phyloP scores from a whole-genome alignment of 2,797 vertebrate species.

The Cichlasoma orientale region DNA sequence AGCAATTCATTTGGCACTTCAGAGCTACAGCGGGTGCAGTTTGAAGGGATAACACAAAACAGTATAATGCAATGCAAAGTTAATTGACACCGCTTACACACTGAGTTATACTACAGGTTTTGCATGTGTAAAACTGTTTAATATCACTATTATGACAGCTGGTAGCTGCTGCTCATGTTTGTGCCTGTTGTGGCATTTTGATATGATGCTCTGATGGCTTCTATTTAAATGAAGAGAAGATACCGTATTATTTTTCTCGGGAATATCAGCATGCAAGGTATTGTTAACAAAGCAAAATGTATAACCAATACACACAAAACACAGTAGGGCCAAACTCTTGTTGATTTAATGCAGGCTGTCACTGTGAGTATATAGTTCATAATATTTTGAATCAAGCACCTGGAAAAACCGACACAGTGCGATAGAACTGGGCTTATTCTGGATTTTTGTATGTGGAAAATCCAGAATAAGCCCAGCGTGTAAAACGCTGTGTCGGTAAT shows the following conservation, averaged over 20 bases:
- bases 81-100: background rate
- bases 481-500: background rate
- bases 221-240: background rate
- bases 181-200: fast-evolving
- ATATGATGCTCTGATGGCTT: background rate
- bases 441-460: background rate
- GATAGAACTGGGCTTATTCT: background rate
- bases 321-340: no score
- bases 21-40: background rate
- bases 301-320: no score
- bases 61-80: background rate
- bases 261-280: background rate
- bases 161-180: fast-evolving
- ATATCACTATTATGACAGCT: background rate
- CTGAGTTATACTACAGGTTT: background rate
- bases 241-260: background rate
- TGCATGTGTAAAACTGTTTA: background rate
- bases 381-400: background rate
- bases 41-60: background rate
- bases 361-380: no score
- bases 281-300: background rate
- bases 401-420: background rate
- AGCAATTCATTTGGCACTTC: background rate
- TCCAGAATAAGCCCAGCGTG: background rate
- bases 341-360: no score